Base-by-base conservation (phyloP, 2,888 invertebrate genomes). In the Pristionchus fissidentatus region DNA sequence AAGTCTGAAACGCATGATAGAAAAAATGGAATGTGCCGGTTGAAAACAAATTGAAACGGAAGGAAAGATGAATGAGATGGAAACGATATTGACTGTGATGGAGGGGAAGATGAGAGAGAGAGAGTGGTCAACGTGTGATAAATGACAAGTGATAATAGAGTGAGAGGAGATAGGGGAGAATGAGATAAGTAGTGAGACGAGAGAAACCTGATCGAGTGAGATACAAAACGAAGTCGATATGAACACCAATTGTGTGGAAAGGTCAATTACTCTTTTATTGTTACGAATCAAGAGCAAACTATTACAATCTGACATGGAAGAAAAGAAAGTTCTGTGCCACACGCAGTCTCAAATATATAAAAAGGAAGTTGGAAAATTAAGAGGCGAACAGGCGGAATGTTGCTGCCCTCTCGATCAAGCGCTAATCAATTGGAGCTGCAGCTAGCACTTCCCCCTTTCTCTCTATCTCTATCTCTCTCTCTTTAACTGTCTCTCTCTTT, bases 1-100 rank as follows among this genome's bases (percentile, higher is more conserved):
- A 15, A 49, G 13, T 49, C 19, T 49, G n/a, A n/a, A n/a, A n/a
- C n/a, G n/a, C n/a, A n/a, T n/a, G n/a, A n/a, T n/a, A n/a, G n/a
- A n/a, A 49, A 15, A 15, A 49, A 49, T 10, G 49, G 49, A 49
- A 49, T 49, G 49, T 49, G 10, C 49, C 49, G 49, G 49, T 15
- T 15, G 10, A 49, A 49, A 15, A 32, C 10, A 60, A 41, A n/a
- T 3, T 57, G 26, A 57, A 38, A 8, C 35, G 35, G 32, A 38
- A 66, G 62, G 8, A 62, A 26, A 15, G 35, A 62, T 19, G 29
- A 66, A 66, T 41, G n/a, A 38, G 41, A 66, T 66, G 66, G 19
- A n/a, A n/a, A 22, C 66, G 66, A 66, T 66, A 66, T 66, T 66
- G 66, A 66, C 66, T n/a, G 38, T 66, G n/a, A 38, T 41, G n/a